A percentile compares a stretch with the other conserved stretches of the same genome.
Conservation (phyloP, 53 echinoderm and acorn worm genomes). For the Echinarachnius parma region DNA sequence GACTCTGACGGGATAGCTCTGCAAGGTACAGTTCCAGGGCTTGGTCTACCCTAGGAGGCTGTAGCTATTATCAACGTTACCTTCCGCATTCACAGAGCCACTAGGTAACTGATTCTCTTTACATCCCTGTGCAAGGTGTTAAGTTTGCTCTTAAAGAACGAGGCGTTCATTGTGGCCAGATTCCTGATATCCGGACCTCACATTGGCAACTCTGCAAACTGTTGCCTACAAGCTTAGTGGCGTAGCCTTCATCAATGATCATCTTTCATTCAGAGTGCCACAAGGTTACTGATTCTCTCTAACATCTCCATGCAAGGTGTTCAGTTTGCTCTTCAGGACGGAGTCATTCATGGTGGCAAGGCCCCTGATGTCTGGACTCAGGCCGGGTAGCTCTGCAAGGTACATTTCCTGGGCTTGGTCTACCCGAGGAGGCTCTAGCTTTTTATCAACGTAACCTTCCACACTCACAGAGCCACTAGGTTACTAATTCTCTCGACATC, state of each 20-base stretch:
- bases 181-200: too few relatives aligned
- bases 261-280: background rate
- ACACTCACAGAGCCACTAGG: conserved; percentile 46
- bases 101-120: background rate
- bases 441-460: background rate
- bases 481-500: conserved; percentile 54
- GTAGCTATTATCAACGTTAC: too few relatives aligned
- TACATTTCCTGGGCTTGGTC: conserved; percentile 33
- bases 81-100: background rate
- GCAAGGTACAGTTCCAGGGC: too few relatives aligned
- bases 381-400: conserved; percentile 39
- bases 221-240: too few relatives aligned
- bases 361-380: conserved; percentile 41
- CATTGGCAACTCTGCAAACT: too few relatives aligned
- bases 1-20: too few relatives aligned
- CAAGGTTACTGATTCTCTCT: background rate
- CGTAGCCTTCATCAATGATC: too few relatives aligned
- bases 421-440: background rate
- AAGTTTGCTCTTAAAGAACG: too few relatives aligned
- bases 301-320: conserved; percentile 53
- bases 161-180: too few relatives aligned
- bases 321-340: conserved; percentile 46
- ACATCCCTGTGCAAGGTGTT: too few relatives aligned
- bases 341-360: conserved; percentile 43
- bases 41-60: too few relatives aligned